Base-by-base conservation (phyloP, 1,140 invertebrate species). In the Philopotamus ludificatus region DNA sequence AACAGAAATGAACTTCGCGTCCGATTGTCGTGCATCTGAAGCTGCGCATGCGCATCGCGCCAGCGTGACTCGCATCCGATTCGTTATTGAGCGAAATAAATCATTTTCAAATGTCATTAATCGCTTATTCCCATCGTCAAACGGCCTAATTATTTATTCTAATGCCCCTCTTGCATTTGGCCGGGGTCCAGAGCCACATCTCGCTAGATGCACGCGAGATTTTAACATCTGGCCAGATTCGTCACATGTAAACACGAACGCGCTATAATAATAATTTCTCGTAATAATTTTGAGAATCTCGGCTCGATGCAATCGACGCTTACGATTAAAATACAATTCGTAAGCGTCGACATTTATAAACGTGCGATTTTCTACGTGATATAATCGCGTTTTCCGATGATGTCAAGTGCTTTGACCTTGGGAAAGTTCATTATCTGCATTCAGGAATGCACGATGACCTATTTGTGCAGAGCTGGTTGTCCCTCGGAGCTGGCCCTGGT, bases 351-450 rank as follows among this genome's bases (percentile, higher is more conserved):
- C n/a, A n/a, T n/a, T n/a, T n/a, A n/a, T n/a, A n/a, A n/a, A n/a
- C n/a, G n/a, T n/a, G n/a, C n/a, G n/a, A n/a, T n/a, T n/a, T n/a
- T n/a, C n/a, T n/a, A n/a, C n/a, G n/a, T n/a, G n/a, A n/a, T n/a
- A n/a, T n/a, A n/a, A n/a, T n/a, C n/a, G n/a, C n/a, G n/a, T n/a
- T n/a, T n/a, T 39, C n/a, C n/a, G 34, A 39, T 39, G 8, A 8
- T 39, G 8, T n/a, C n/a, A n/a, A 8, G 34, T n/a, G n/a, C n/a
- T n/a, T n/a, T 20, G 57, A 60, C 57, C 57, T 60, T 60, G 57
- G 20, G 16, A 60, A 60, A 60, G 57, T 60, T 60, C 57, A 60
- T 44, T 34, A 60, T 60, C 57, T 44, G 57, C 57, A 25, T 21
- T 57, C 15, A n/a, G 50, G 53, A 25, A 42, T 57, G 53, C 34